Evolutionary conservation across 2,888 invertebrate species (phyloP).

Genomic region (Lymantria monacha): DNA sequence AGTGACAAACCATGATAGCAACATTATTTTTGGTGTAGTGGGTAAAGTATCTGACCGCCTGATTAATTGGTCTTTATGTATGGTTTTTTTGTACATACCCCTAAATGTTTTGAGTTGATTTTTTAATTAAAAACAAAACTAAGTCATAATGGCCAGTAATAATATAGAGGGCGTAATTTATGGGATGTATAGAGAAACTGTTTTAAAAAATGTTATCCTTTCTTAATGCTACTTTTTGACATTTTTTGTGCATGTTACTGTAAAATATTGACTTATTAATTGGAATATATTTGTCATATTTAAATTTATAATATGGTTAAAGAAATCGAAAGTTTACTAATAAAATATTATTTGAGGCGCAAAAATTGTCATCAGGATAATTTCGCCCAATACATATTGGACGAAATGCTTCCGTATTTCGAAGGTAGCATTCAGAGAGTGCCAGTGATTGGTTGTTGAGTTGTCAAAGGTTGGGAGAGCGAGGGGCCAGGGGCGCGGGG

Average conservation of each 20-base stretch:
- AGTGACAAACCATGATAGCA: constrained; percentile 28
- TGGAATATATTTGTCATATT: too few species aligned
- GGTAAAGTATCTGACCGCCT: constrained; percentile 60
- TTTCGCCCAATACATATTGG: neutral
- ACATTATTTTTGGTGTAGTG: constrained; percentile 70
- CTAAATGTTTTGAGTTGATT: constrained; percentile 11
- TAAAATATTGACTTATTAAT: neutral
- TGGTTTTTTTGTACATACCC: constrained; percentile 38
- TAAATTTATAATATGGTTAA: too few species aligned
- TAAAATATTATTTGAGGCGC: constrained; percentile 10
- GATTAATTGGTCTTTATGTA: constrained; percentile 48
- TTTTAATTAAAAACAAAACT: constrained; percentile 13
- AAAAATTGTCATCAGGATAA: constrained; percentile 10
- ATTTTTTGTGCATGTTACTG: constrained; percentile 17
- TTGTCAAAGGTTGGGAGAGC: constrained; percentile 65
- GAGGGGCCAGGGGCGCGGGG: constrained; percentile 47
- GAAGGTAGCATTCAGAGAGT: constrained; percentile 51
- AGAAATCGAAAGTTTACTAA: too few species aligned
- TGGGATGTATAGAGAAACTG: constrained; percentile 32
- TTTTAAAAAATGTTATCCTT: constrained; percentile 28
- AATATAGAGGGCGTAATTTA: constrained; percentile 35
- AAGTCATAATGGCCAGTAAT: constrained; percentile 40
- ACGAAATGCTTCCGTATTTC: constrained; percentile 1
- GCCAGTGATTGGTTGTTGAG: constrained; percentile 74
- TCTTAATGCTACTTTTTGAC: constrained; percentile 34